phyloP scores from a whole-genome alignment of 1,140 invertebrate genomes.

The Magallana ariakensis region DNA sequence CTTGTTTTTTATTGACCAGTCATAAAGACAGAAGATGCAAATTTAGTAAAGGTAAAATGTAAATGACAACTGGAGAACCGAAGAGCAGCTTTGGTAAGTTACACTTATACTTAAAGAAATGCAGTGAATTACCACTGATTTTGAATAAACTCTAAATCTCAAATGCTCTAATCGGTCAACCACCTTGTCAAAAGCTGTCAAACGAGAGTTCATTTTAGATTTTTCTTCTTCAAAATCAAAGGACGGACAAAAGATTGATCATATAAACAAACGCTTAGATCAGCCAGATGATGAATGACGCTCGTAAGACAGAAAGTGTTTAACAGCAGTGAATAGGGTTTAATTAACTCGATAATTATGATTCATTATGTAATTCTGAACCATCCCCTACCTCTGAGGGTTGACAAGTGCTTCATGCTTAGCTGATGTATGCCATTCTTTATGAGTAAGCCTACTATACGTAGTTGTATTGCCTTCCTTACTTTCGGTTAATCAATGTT shows the following conservation, averaged over 20 bases:
- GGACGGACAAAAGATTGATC: background rate
- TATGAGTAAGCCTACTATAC: background rate
- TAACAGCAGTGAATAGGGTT: background rate
- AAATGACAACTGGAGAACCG: no score
- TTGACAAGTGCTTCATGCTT: background rate
- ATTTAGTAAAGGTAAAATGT: no score
- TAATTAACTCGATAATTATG: constrained; percentile 18
- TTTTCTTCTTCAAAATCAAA: background rate
- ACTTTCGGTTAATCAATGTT: no score
- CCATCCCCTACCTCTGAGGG: background rate
- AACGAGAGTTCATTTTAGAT: background rate
- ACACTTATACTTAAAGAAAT: no score
- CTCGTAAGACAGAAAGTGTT: background rate
- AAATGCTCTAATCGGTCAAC: background rate
- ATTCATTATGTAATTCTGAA: constrained; percentile 34
- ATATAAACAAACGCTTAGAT: background rate
- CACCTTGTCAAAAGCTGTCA: constrained; percentile 11
- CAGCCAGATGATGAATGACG: background rate
- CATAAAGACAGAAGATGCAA: no score
- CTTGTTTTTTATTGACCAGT: no score
- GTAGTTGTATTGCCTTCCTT: no score
- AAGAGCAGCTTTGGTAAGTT: no score
- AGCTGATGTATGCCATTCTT: background rate
- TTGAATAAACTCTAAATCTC: background rate
- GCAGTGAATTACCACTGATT: background rate